Evolutionary conservation across 2,113 vertebrate species (phyloP).

Genomic region (Porphyrio hochstetteri): DNA sequence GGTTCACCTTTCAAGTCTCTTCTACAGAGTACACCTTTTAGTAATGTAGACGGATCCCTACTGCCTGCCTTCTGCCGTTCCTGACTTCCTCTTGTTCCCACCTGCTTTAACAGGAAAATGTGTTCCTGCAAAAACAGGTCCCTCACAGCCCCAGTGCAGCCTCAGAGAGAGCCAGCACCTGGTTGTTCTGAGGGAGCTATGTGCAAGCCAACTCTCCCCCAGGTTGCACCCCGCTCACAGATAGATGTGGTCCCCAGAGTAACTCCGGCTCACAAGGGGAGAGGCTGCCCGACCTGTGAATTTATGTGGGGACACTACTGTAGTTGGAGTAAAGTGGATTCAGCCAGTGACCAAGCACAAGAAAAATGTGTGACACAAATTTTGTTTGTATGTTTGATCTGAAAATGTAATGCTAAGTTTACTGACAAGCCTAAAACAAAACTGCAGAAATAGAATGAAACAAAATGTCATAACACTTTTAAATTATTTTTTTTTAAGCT

Average conservation of each 20-base stretch:
- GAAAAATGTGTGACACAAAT: neutral
- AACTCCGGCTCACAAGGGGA: neutral
- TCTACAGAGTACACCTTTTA: neutral
- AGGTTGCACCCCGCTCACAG: neutral
- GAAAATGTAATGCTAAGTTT: neutral
- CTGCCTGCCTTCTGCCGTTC: neutral
- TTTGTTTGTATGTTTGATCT: neutral
- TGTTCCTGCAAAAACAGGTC: neutral
- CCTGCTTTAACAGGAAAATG: neutral
- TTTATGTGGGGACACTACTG: neutral
- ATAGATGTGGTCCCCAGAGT: neutral
- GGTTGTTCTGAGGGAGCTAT: neutral
- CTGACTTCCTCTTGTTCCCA: neutral
- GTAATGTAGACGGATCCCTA: neutral
- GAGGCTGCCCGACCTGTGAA: neutral
- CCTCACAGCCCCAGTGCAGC: neutral
- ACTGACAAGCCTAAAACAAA: neutral
- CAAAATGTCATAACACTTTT: neutral
- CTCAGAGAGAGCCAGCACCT: neutral
- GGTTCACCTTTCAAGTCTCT: neutral
- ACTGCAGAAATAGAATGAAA: neutral
- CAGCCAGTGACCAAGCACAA: neutral
- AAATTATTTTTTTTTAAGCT: neutral
- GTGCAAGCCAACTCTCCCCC: neutral
- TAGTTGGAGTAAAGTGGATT: neutral